phyloP scores from a whole-genome alignment of 2,797 vertebrate species.

The Thunnus albacares region DNA sequence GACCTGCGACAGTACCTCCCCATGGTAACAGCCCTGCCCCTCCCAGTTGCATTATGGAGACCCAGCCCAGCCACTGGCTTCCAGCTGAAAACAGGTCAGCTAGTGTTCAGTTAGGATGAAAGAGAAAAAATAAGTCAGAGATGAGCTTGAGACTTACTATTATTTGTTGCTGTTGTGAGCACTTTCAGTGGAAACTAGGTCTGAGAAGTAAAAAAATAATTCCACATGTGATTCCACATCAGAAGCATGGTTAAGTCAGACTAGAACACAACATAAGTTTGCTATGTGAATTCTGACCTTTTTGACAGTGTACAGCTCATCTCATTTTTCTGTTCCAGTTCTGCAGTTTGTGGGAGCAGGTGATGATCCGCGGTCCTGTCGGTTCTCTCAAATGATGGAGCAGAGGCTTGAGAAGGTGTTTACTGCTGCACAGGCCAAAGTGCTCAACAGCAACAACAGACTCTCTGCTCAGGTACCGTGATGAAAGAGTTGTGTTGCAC shows the following conservation, averaged over 20 bases:
- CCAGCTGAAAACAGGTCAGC: conserved; percentile 96
- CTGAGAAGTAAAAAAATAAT: conserved; percentile 13
- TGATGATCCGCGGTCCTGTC: conserved; percentile 94
- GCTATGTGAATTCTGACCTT: neutral
- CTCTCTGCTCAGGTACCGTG: conserved; percentile 92
- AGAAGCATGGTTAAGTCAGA: neutral
- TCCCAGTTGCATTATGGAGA: conserved; percentile 90
- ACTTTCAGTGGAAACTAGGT: conserved; percentile 14
- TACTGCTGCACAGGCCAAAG: conserved; percentile 92
- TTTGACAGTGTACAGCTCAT: neutral
- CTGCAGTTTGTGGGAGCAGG: conserved; percentile 94
- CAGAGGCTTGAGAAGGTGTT: conserved; percentile 94
- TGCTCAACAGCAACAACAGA: conserved; percentile 88
- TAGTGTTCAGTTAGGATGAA: conserved; percentile 44
- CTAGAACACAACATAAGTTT: neutral
- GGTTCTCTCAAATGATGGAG: conserved; percentile 96
- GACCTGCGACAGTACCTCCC: conserved; percentile 93
- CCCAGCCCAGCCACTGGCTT: conserved; percentile 88
- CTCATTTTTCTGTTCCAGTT: conserved; percentile 83
- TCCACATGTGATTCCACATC: conserved; percentile 1
- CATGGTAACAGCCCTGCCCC: conserved; percentile 91
- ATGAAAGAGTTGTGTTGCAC: neutral
- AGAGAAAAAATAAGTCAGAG: conserved; percentile 44
- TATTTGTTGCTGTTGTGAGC: conserved; percentile 39
- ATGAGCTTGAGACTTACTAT: conserved; percentile 37